Evolutionary conservation across 2,888 invertebrate species (phyloP).

Genomic region (Rutpela maculata): DNA sequence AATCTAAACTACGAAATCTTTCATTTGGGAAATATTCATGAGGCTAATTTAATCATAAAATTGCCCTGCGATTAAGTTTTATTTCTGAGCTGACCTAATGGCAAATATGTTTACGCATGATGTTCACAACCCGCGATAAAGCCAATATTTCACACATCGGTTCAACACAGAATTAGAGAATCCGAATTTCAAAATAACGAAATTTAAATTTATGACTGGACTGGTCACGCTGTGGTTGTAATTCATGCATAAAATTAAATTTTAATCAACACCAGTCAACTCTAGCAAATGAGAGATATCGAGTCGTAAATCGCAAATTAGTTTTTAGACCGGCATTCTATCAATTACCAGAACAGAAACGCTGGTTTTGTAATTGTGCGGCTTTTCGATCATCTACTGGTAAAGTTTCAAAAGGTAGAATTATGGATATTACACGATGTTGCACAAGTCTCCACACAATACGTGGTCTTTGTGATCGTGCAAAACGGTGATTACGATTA

Average conservation of each 20-base stretch:
- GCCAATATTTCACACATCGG: conserved; percentile 25
- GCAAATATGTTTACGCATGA: not conserved
- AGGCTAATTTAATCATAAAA: too few species aligned
- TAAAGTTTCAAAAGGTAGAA: conserved; percentile 13
- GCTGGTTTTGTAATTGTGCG: conserved; percentile 3
- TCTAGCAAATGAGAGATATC: conserved; percentile 48
- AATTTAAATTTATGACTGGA: conserved; percentile 47
- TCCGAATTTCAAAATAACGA: conserved; percentile 10
- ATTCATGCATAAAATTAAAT: conserved; percentile 60
- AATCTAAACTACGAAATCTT: too few species aligned
- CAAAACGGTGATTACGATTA: not conserved
- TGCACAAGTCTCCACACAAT: not conserved
- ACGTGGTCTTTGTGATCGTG: not conserved
- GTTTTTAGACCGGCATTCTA: conserved; percentile 29
- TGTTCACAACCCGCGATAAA: not conserved
- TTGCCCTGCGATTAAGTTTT: too few species aligned
- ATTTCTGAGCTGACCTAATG: too few species aligned
- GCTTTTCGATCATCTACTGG: conserved; percentile 23
- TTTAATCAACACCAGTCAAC: conserved; percentile 58
- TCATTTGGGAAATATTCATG: too few species aligned
- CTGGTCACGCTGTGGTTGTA: conserved; percentile 49
- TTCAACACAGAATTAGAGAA: conserved; percentile 23
- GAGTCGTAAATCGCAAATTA: conserved; percentile 31
- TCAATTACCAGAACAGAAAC: conserved; percentile 27
- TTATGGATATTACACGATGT: not conserved